Base-by-base conservation (phyloP, 2,888 invertebrate genomes). In the Xylocampa areola region DNA sequence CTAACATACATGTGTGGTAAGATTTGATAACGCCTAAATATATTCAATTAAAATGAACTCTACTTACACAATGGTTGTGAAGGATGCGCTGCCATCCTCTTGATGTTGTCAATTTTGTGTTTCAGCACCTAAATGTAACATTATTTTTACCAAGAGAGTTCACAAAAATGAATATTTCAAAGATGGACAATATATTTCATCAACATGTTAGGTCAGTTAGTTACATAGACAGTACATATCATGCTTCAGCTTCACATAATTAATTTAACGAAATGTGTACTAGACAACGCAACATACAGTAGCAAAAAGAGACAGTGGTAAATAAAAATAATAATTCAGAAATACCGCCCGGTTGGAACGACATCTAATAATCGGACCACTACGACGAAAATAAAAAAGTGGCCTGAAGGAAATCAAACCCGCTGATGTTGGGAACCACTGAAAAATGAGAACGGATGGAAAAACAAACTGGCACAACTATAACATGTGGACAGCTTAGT, bases 1-100 rank as follows among this genome's bases (percentile, higher is more conserved):
- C 2, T 27, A 27, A 1, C 2, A 27, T 27, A 27, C 1, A 27
- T 10, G 4, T 27, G n/a, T 6, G 3, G n/a, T 7, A 2, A 27
- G 27, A 8, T 4, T 4, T 27, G 4, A 6, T 4, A 50, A 7
- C 19, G 23, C 8, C n/a, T n/a, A n/a, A n/a, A 23, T 51, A 2
- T n/a, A 11, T 19, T 8, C 16, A 11, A 35, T 58, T 66, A 29
- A 29, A 66, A 52, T 35, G 43, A 44, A 27, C 35, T 52, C 36
- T 47, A 96, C 98, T 98, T 95, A 98, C 98, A 99, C 78, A 99
- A 95, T 25, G 99, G 99, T 87, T 99, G 95, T 50, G 97, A 94
- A 11, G 99, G 99, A 95, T 99, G 99, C 13, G 99, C 97, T 68
- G 98, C 98, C 94, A 99, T 97, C 86, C 99, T 95, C 88, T 98